A percentile compares a stretch with the other conserved stretches of the same genome.
Evolutionary conservation across 2,888 invertebrate species (phyloP).

Genomic region (Tenthredo amoena): DNA sequence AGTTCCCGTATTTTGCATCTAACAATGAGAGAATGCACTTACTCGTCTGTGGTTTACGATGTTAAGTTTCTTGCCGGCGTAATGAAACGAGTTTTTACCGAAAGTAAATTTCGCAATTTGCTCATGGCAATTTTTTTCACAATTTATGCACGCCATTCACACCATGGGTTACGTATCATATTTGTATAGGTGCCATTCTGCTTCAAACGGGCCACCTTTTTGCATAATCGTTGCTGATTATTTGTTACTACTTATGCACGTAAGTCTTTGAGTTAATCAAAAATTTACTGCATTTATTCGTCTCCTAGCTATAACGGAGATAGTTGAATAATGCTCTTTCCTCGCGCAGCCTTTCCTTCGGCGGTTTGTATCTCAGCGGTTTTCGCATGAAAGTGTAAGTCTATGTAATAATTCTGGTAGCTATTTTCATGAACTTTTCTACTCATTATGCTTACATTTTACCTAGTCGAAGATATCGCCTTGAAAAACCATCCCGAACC

Average conservation of each 20-base stretch:
- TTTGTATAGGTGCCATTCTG: constrained; percentile 3
- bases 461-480: neutral
- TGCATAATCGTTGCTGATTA: neutral
- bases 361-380: neutral
- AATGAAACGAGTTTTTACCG: neutral
- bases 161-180: constrained; percentile 11
- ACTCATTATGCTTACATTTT: neutral
- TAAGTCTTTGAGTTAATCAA: neutral
- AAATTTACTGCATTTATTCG: neutral
- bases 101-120: constrained; percentile 23
- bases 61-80: neutral
- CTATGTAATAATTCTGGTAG: neutral
- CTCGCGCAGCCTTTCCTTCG: neutral
- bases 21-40: neutral
- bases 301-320: neutral
- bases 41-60: neutral
- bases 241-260: neutral
- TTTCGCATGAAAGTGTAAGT: neutral
- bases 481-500: neutral
- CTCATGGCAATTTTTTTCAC: neutral
- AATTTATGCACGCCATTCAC: neutral
- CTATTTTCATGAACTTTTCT: neutral
- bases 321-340: neutral
- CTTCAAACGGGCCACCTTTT: neutral
- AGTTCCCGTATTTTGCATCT: neutral